A percentile compares a stretch with the other conserved stretches of the same genome.
Conservation (phyloP, 1,140 invertebrate species). For the Nylanderia fulva region DNA sequence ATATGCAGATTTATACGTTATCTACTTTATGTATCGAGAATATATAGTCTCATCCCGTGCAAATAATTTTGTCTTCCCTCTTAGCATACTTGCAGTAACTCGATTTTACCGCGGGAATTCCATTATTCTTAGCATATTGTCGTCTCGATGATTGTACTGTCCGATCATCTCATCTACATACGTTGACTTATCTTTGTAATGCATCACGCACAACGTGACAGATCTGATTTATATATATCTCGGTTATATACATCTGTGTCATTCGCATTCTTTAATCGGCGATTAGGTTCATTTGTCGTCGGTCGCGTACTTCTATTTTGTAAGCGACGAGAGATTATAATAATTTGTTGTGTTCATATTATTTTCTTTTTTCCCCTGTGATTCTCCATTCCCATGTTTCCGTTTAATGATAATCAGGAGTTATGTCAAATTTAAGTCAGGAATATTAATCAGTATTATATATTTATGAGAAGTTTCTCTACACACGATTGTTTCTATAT, state of each 20-base stretch:
- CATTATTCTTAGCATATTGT: not conserved
- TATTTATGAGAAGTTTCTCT: not conserved
- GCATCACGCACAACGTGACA: not conserved
- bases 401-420: not conserved
- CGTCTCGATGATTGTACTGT: not conserved
- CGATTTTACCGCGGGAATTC: not conserved
- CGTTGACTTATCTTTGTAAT: not conserved
- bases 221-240: not conserved
- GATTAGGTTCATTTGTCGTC: not conserved
- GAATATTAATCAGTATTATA: not conserved
- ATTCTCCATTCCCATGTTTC: not conserved
- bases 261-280: conserved; percentile 21
- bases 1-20: conserved; percentile 44
- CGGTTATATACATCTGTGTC: conserved; percentile 7
- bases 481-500: too few species aligned
- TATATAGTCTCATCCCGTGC: not conserved
- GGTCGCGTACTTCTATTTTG: conserved; percentile 7
- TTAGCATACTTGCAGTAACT: conserved; percentile 7
- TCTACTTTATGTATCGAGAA: conserved; percentile 10
- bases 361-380: conserved; percentile 1
- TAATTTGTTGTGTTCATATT: conserved; percentile 59
- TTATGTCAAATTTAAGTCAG: not conserved
- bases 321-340: conserved; percentile 49
- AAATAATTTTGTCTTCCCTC: conserved; percentile 55
- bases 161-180: conserved; percentile 17